Evolutionary conservation across 2,113 vertebrate species (phyloP).

Genomic region (Scalopus aquaticus): DNA sequence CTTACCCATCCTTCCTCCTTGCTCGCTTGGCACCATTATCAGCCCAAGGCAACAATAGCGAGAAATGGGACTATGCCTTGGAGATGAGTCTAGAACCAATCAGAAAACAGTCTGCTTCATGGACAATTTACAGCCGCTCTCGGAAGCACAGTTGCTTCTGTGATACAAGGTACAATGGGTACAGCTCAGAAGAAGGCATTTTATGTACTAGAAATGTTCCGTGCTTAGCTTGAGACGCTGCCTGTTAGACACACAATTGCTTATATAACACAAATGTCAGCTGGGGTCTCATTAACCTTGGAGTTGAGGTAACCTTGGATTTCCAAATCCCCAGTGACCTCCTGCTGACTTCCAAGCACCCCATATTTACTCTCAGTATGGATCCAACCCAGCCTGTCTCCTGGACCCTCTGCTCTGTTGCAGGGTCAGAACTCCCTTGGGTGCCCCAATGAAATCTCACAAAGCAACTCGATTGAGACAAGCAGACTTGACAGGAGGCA

Average conservation of each 20-base stretch:
- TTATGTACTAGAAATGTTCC: background rate
- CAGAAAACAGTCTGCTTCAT: background rate
- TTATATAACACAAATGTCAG: background rate
- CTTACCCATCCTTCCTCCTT: background rate
- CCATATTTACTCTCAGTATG: background rate
- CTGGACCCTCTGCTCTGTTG: background rate
- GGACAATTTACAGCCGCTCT: background rate
- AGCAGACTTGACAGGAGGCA: background rate
- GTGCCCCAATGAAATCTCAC: background rate
- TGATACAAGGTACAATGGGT: background rate
- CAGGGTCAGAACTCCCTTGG: background rate
- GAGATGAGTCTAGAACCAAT: background rate
- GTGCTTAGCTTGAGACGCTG: background rate
- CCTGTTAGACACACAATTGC: background rate
- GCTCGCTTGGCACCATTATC: background rate
- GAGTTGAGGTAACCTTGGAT: background rate
- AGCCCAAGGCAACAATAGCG: background rate
- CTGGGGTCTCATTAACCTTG: background rate
- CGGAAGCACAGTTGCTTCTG: constrained; percentile 1
- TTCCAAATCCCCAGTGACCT: background rate
- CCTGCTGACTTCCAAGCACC: background rate
- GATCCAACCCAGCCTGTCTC: background rate
- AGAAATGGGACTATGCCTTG: background rate
- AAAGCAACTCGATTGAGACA: fast-evolving
- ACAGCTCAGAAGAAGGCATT: background rate